These are phyloP conservation scores for Gymnocypris eckloni DNA, from an alignment of 2,797 vertebrate genomes.

Conservation along the genomic window DNA sequence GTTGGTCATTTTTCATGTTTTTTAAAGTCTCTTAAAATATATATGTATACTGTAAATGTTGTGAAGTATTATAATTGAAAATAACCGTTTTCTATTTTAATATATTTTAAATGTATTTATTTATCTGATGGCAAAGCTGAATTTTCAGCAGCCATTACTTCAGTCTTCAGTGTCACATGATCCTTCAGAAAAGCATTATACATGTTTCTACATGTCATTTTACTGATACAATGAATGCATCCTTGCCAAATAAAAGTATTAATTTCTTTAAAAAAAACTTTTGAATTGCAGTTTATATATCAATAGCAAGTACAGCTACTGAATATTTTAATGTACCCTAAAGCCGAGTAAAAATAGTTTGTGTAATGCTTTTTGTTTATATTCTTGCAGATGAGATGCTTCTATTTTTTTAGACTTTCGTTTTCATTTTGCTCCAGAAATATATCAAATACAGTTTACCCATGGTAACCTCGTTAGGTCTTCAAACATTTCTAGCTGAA, in stretches of 20 bases:
- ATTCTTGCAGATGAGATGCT: not conserved
- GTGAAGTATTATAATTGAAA: not conserved
- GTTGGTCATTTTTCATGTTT: not conserved
- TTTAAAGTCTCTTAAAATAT: not conserved
- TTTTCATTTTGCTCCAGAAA: slow-evolving; percentile 9
- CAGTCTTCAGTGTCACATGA: not conserved
- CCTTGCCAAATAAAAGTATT: not conserved
- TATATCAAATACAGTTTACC: slow-evolving; percentile 21
- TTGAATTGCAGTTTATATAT: not conserved
- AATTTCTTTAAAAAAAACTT: not conserved
- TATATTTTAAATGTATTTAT: not conserved
- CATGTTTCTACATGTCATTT: not conserved
- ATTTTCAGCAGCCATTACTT: not conserved
- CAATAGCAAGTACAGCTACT: not conserved
- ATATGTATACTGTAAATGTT: not conserved
- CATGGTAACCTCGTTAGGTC: slow-evolving; percentile 48
- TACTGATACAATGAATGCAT: not conserved
- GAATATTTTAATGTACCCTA: not conserved
- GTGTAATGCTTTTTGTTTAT: not conserved
- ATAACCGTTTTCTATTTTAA: not conserved
- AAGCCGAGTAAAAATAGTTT: not conserved
- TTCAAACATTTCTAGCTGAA: slow-evolving; percentile 45
- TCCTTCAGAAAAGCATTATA: not conserved
- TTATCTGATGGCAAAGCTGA: not conserved
- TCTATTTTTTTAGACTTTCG: not conserved